Evolutionary conservation across 2,113 vertebrate species (phyloP), one percentile per base, ranked within the genome.

Genomic region (Galeopterus variegatus): DNA sequence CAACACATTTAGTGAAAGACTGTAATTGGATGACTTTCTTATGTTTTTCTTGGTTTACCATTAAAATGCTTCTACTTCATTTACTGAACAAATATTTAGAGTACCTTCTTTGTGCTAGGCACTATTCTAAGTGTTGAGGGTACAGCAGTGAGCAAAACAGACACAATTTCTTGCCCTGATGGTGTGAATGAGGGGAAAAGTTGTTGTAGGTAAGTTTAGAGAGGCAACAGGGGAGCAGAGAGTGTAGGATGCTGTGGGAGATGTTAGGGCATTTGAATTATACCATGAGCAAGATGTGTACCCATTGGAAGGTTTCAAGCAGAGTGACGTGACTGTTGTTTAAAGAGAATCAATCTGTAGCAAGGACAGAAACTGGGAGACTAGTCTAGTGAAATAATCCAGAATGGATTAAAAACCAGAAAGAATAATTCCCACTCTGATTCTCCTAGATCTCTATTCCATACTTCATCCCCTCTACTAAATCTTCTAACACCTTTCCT

Each of bases 361-460:
- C 62, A 96, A 89, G 52, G 52, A 89, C 21, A 81, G 33, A 80
- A 90, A 67, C 48, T 86, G 54, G 41, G 17, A 93, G 86, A 70
- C 10, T 4, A 45, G 3, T 70, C 41, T 41, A 75, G 87, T 73
- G 50, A 90, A 81, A 87, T 94, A 50, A 45, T 54, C 19, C 18
- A 94, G 79, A 11, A 72, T 2, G 45, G 62, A 31, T 54, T 60
- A 76, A 69, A 87, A 91, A 76, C 81, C 3, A 62, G 26, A 86
- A 96, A 76, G 33, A 84, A 48, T 64, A 64, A 62, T 58, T 80
- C 31, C n/a, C 36, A 50, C 24, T 87, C 41, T 79, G 26, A 52
- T 90, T 62, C 45, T 64, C 75, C n/a, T 94, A 62, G n/a, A 64
- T 76, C 8, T n/a, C 28, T 64, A 64, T 23, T 62, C 54, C 33